These are phyloP conservation scores for Mythimna lalbum DNA, from an alignment of 2,888 invertebrate genomes.

Conservation along the genomic window DNA sequence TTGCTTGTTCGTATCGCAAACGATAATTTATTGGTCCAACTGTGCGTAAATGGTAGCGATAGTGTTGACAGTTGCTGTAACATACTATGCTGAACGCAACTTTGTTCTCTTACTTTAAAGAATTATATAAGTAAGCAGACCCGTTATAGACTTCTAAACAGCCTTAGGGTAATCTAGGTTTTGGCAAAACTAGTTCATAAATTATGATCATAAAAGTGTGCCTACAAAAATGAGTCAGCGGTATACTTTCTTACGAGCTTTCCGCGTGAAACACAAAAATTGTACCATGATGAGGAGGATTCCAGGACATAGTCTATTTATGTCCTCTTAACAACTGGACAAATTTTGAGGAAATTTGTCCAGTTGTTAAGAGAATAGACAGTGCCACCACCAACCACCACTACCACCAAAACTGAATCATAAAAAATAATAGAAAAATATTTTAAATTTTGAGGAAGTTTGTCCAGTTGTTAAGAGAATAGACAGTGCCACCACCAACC, in stretches of 20 bases:
- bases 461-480: too few relatives aligned
- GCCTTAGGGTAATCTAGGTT: slow-evolving; percentile 8
- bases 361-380: too few relatives aligned
- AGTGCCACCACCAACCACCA: too few relatives aligned
- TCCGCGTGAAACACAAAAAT: too few relatives aligned
- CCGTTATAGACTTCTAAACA: background rate
- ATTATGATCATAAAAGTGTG: background rate
- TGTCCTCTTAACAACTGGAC: too few relatives aligned
- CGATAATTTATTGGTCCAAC: slow-evolving; percentile 9
- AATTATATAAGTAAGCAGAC: slow-evolving; percentile 1
- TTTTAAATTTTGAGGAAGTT: too few relatives aligned
- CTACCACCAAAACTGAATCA: too few relatives aligned
- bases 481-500: too few relatives aligned
- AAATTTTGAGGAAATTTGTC: too few relatives aligned
- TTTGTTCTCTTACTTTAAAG: background rate
- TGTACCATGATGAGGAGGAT: too few relatives aligned
- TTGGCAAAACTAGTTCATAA: slow-evolving; percentile 12
- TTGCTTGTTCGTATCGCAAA: background rate
- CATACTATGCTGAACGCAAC: slow-evolving; percentile 7
- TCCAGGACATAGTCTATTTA: too few relatives aligned
- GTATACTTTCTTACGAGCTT: slow-evolving; percentile 11
- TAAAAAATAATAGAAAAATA: too few relatives aligned
- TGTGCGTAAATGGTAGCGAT: slow-evolving; percentile 16
- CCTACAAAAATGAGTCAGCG: slow-evolving; percentile 6
- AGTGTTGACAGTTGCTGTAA: slow-evolving; percentile 13